Percentiles rank a stretch among this genome's conserved stretches.
These are phyloP conservation scores for Apostichopus parvimensis DNA, from an alignment of 35 echinoderm and acorn worm genomes.

Conservation along the genomic window DNA sequence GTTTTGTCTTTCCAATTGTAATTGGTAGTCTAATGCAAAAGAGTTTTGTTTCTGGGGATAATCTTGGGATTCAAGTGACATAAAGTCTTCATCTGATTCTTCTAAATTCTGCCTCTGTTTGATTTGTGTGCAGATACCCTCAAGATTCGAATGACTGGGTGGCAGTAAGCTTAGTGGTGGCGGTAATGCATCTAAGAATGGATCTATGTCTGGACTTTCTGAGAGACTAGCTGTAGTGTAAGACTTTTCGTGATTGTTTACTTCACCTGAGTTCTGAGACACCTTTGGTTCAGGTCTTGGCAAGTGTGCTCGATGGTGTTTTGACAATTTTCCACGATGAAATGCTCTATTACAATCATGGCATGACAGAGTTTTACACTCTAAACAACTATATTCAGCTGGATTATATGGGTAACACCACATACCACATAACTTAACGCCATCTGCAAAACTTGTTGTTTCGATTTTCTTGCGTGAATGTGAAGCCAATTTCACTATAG, in stretches of 20 bases:
- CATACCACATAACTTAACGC: slow-evolving; percentile 73
- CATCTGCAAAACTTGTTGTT: slow-evolving; percentile 60
- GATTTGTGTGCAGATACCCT: slow-evolving; percentile 39
- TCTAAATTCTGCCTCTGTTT: slow-evolving; percentile 31
- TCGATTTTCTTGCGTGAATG: slow-evolving; percentile 85
- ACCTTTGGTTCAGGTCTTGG: slow-evolving; percentile 60
- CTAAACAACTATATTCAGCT: slow-evolving; percentile 79
- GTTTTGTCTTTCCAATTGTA: background rate
- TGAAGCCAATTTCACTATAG: slow-evolving; percentile 61
- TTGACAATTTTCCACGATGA: slow-evolving; percentile 83
- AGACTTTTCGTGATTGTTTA: background rate
- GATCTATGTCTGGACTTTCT: slow-evolving; percentile 37
- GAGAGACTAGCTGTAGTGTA: background rate
- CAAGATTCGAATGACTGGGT: slow-evolving; percentile 37
- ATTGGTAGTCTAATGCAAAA: background rate
- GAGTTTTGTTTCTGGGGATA: background rate
- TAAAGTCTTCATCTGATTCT: slow-evolving; percentile 42
- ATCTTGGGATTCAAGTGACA: slow-evolving; percentile 13
- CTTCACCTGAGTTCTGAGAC: background rate
- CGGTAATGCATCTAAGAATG: slow-evolving; percentile 47
- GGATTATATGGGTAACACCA: slow-evolving; percentile 85
- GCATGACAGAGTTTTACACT: slow-evolving; percentile 82
- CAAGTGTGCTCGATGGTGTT: slow-evolving; percentile 75
- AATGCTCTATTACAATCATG: slow-evolving; percentile 82
- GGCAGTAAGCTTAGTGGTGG: slow-evolving; percentile 39